A percentile compares a stretch with the other conserved stretches of the same genome.
Evolutionary conservation across 2,888 invertebrate species (phyloP).

Genomic region (Clitarchus hookeri): DNA sequence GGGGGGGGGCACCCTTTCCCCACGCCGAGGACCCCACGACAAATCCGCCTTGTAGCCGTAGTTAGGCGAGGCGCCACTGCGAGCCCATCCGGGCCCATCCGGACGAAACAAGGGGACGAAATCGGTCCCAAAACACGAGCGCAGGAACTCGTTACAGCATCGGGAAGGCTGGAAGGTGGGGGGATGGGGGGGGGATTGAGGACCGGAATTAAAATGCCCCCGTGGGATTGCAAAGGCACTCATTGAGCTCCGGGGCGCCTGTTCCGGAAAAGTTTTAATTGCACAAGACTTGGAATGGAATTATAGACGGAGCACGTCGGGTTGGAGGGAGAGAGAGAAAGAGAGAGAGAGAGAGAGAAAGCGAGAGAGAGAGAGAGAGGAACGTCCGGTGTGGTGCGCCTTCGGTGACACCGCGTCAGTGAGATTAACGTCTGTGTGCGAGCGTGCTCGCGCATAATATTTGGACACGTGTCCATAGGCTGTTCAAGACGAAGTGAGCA

Average conservation of each 20-base stretch:
- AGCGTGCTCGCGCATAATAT: too few species aligned
- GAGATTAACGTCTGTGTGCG: too few species aligned
- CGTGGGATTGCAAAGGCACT: slow-evolving; percentile 7
- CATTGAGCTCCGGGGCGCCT: neutral
- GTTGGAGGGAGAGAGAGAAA: neutral
- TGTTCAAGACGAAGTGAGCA: too few species aligned
- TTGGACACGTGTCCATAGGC: too few species aligned
- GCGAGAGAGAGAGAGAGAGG: too few species aligned
- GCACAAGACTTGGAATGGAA: neutral
- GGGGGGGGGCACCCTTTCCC: neutral
- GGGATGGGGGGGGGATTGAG: neutral
- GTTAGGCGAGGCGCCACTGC: neutral
- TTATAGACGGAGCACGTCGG: neutral
- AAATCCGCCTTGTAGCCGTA: slow-evolving; percentile 2
- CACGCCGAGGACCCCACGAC: neutral
- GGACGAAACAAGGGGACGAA: slow-evolving; percentile 6
- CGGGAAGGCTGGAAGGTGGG: neutral
- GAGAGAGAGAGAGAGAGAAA: too few species aligned
- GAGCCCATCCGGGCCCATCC: neutral
- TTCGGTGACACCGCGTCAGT: too few species aligned
- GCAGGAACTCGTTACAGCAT: neutral
- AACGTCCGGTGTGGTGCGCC: too few species aligned
- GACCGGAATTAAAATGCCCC: neutral
- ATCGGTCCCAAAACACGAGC: neutral
- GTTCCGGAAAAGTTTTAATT: neutral